Evolutionary conservation across 92 coral and sea anemone species (phyloP).

Genomic region (Porites rus): DNA sequence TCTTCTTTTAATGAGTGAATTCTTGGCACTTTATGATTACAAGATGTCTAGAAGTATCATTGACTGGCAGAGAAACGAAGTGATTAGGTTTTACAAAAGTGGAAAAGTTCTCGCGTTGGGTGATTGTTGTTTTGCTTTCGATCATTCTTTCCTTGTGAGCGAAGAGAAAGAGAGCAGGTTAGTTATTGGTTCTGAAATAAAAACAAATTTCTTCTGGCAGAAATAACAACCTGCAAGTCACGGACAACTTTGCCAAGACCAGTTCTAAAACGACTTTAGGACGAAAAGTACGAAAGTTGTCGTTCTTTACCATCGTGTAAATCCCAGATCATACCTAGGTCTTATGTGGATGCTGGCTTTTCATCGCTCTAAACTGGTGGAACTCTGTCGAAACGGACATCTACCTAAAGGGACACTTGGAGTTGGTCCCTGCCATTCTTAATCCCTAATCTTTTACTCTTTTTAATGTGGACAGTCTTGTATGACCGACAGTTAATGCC

Average conservation of each 20-base stretch:
- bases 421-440: no score
- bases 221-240: conserved; percentile 32
- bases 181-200: conserved; percentile 26
- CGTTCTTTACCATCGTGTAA: not conserved
- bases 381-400: no score
- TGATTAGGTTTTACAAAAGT: not conserved
- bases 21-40: not conserved
- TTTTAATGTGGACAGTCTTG: no score
- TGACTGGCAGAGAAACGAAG: not conserved
- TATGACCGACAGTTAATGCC: no score
- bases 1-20: not conserved
- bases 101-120: not conserved
- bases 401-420: no score
- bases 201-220: not conserved
- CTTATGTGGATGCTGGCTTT: no score
- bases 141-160: conserved; percentile 49
- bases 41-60: not conserved
- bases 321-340: no score
- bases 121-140: conserved; percentile 33
- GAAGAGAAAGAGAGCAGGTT: conserved; percentile 1
- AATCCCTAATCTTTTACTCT: no score
- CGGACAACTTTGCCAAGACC: not conserved
- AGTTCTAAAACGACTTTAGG: not conserved
- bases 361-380: no score
- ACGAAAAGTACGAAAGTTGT: no score